These are phyloP conservation scores for Antheraea yamamai DNA, from an alignment of 2,888 invertebrate species.

Conservation along the genomic window DNA sequence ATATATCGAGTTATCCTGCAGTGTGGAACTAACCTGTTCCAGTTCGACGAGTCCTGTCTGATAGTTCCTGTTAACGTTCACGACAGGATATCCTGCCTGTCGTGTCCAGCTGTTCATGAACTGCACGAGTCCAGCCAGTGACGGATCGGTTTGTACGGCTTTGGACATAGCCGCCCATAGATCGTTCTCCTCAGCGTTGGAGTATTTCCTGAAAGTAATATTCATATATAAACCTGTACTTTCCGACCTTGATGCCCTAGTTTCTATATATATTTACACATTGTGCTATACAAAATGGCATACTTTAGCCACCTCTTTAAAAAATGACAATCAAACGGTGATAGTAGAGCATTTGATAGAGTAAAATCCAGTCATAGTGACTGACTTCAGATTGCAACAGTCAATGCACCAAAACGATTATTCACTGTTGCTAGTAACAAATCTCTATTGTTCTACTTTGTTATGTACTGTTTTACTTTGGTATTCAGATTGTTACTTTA, in stretches of 20 bases:
- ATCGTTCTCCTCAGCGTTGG: conserved; percentile 84
- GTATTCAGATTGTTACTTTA: background rate
- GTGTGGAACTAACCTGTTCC: conserved; percentile 61
- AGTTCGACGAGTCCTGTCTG: conserved; percentile 63
- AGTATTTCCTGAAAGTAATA: conserved; percentile 71
- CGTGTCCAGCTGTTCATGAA: conserved; percentile 89
- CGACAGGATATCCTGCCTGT: conserved; percentile 86
- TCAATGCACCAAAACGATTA: background rate
- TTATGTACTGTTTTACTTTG: background rate
- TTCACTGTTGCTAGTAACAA: background rate
- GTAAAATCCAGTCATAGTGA: background rate
- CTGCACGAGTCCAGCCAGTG: conserved; percentile 71
- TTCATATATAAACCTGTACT: background rate
- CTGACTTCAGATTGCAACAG: background rate
- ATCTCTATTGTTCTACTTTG: too few relatives aligned
- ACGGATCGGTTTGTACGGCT: conserved; percentile 47
- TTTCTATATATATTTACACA: background rate
- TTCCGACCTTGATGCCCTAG: background rate
- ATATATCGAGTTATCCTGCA: background rate
- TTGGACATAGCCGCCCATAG: conserved; percentile 83
- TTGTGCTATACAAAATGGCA: too few relatives aligned
- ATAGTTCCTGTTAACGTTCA: conserved; percentile 82
- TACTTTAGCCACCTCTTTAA: background rate
- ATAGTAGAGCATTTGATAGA: background rate
- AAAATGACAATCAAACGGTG: background rate